Conservation (phyloP, 2,797 vertebrate genomes). For the Anabas testudineus region DNA sequence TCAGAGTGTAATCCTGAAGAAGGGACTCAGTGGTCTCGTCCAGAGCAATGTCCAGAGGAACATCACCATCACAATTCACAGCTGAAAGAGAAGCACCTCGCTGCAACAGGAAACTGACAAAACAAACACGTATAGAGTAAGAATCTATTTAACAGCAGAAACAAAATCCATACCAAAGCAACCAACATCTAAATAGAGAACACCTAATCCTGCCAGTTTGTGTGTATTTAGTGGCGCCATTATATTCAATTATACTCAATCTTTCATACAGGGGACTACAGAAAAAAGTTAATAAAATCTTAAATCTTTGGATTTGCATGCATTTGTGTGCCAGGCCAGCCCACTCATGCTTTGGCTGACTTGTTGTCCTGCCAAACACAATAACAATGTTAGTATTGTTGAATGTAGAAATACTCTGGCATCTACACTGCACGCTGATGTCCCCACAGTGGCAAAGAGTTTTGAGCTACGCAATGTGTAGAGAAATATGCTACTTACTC, state of each 20-base stretch:
- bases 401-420: conserved; percentile 59
- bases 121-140: conserved; percentile 23
- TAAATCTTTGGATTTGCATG: conserved; percentile 29
- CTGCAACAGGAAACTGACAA: conserved; percentile 88
- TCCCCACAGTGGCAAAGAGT: conserved; percentile 26
- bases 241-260: neutral
- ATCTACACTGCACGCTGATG: conserved; percentile 44
- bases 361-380: conserved; percentile 55
- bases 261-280: neutral
- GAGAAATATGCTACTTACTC: conserved; percentile 83
- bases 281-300: conserved; percentile 17
- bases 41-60: conserved; percentile 92
- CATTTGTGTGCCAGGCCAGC: conserved; percentile 33
- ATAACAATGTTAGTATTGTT: conserved; percentile 78
- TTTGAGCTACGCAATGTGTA: conserved; percentile 15
- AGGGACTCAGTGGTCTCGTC: conserved; percentile 90
- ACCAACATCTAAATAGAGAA: neutral
- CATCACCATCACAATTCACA: conserved; percentile 93
- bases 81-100: conserved; percentile 86
- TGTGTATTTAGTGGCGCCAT: neutral
- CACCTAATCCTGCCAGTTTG: neutral
- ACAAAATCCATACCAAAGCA: neutral
- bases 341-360: conserved; percentile 51
- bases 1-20: conserved; percentile 84
- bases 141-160: neutral